Evolutionary conservation across 2,888 invertebrate species (phyloP), one percentile per base, ranked within the genome.

Genomic region (Aspidapion aeneum): DNA sequence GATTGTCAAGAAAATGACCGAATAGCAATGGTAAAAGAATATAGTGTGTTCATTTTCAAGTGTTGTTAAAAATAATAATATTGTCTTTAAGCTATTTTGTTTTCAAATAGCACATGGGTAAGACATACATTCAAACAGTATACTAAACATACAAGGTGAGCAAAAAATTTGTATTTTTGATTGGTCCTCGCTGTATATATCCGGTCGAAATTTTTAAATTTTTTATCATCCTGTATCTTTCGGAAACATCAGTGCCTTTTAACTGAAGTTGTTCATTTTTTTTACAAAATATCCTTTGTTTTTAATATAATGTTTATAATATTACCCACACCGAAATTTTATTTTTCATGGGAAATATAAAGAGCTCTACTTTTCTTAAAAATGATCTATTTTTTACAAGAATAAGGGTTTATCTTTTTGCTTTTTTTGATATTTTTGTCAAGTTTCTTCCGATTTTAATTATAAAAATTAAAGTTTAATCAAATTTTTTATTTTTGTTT

Each of bases 231-330:
- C 35, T 35, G 35, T 35, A 35, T 35, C 5, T 35, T 35, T 35
- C 12, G 5, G 52, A 52, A 52, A 52, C 5, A 52, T 52, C 52
- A 52, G 52, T 52, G 52, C 52, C 52, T 52, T 52, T 52, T 19
- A 5, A 52, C 52, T 18, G 19, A 52, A 17, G n/a, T 18, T 52
- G 17, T 52, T 19, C 19, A 19, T 52, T 52, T 17, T 12, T 48
- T 48, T 52, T 52, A 52, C 52, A 52, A 52, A 52, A 35, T 7
- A 3, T n/a, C 3, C 19, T 5, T 52, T 52, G 5, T 5, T 52
- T 52, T 17, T 19, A 52, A 18, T 7, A 35, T 35, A 35, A 35
- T 35, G 35, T 35, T 35, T 35, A 35, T 35, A n/a, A 35, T 35
- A 35, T 35, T 35, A 35, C 35, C 35, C 12, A n/a, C n/a, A 52